Base-by-base conservation (phyloP, 2,113 vertebrate genomes). In the Promerops cafer region DNA sequence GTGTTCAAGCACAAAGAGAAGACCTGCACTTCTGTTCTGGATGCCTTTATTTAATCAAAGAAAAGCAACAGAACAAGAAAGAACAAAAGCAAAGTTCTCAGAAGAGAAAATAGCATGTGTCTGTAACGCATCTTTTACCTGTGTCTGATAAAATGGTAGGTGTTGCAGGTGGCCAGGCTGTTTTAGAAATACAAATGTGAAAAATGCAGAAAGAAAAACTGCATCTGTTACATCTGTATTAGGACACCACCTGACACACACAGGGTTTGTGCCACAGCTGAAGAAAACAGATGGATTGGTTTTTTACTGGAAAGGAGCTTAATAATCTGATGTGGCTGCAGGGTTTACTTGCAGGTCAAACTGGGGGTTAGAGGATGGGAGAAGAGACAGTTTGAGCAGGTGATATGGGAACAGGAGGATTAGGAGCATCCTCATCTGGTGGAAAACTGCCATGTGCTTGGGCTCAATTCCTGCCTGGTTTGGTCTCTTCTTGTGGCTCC, bases 21-120 rank as follows among this genome's bases (percentile, higher is more conserved):
- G 83, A 85, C 78, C 87, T 91, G 70, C 57, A 52, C 79, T 96
- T 94, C 83, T 79, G 33, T 84, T 92, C 84, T 80, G 76, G 69
- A 77, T 94, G 85, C 82, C 60, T 94, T 91, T 82, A 92, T 96
- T 96, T 92, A 91, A 87, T 93, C 89, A 92, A 83, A 92, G 72
- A 42, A 90, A 84, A 78, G 57, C 69, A 85, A n/a, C 22, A 69
- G 53, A 92, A 87, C 47, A 52, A 59, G 68, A 86, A 86, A 84
- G 82, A 88, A 84, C 21, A 89, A 93, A 94, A 85, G 52, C 64
- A 60, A 93, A 94, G 87, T 94, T 87, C 69, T 94, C 59, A 83
- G 78, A 70, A 87, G 57, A 78, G 80, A 92, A 89, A 95, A 83
- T 64, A 81, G 31, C 13, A 1, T 45, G 33, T 59, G 65, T 87